Evolutionary conservation across 2,888 invertebrate species (phyloP).

Genomic region (Rambutsinella grinnellia): DNA sequence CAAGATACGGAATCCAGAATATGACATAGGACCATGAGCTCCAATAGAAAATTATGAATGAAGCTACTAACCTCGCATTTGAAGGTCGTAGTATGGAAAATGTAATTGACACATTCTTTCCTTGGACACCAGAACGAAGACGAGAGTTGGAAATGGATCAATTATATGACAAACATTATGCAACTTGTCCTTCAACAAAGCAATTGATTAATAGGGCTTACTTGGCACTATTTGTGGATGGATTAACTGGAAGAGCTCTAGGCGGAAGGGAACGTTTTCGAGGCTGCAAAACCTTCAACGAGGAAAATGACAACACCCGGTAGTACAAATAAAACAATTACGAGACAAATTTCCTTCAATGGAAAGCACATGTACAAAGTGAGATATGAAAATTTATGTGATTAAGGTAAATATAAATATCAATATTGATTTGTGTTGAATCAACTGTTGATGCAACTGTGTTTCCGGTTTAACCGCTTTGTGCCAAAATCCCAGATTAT

Average conservation of each 20-base stretch:
- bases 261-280: background rate
- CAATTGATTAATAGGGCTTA: background rate
- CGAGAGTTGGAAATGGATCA: background rate
- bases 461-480: too few relatives aligned
- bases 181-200: background rate
- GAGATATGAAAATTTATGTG: too few relatives aligned
- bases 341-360: too few relatives aligned
- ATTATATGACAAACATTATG: background rate
- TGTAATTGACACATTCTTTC: background rate
- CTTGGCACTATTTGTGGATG: background rate
- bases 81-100: background rate
- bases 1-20: slow-evolving; percentile 10
- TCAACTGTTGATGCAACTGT: too few relatives aligned
- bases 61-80: background rate
- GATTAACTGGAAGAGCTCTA: background rate
- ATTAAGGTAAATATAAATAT: too few relatives aligned
- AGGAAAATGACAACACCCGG: background rate
- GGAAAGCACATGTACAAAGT: too few relatives aligned
- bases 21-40: slow-evolving; percentile 7
- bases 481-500: too few relatives aligned
- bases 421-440: too few relatives aligned
- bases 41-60: slow-evolving; percentile 7
- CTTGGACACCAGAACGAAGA: slow-evolving; percentile 11
- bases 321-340: background rate
- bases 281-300: background rate